A percentile compares a stretch with the other conserved stretches of the same genome.
Evolutionary conservation across 2,888 invertebrate species (phyloP).

Genomic region (Sarcophaga variegata): DNA sequence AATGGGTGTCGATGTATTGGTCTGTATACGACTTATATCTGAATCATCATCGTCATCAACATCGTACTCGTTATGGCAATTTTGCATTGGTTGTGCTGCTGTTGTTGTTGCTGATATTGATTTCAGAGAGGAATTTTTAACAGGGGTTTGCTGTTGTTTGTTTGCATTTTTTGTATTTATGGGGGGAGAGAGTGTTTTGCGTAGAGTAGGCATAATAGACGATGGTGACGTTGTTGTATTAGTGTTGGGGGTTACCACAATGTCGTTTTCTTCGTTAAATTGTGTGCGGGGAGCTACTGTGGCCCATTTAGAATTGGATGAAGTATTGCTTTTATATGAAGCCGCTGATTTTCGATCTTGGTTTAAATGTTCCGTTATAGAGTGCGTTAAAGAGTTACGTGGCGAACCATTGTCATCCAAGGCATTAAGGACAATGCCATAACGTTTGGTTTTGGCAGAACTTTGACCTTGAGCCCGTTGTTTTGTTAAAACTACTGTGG

Average conservation of each 20-base stretch:
- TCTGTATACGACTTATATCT: conserved; percentile 82
- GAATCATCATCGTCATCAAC: conserved; percentile 83
- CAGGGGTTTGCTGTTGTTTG: conserved; percentile 55
- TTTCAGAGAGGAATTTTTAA: conserved; percentile 25
- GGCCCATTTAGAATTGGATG: conserved; percentile 53
- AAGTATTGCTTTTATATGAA: conserved; percentile 39
- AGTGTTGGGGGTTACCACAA: conserved; percentile 57
- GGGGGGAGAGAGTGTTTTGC: conserved; percentile 26
- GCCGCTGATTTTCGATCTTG: conserved; percentile 51
- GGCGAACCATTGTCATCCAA: conserved; percentile 74
- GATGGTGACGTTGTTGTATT: conserved; percentile 49
- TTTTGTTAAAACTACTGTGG: conserved; percentile 69
- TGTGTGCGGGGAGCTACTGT: conserved; percentile 55
- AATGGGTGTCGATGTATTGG: conserved; percentile 82
- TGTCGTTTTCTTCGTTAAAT: conserved; percentile 67
- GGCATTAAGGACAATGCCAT: conserved; percentile 81
- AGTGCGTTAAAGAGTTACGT: conserved; percentile 46
- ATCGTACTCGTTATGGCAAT: conserved; percentile 72
- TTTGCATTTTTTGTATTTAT: conserved; percentile 43
- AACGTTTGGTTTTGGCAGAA: conserved; percentile 78
- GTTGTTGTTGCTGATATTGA: conserved; percentile 17
- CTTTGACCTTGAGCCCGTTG: conserved; percentile 66
- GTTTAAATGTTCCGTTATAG: conserved; percentile 26
- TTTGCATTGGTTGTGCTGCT: conserved; percentile 39
- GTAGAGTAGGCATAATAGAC: conserved; percentile 20